Conservation (phyloP, 2,888 invertebrate species). For the Temnothorax rugatulus region DNA sequence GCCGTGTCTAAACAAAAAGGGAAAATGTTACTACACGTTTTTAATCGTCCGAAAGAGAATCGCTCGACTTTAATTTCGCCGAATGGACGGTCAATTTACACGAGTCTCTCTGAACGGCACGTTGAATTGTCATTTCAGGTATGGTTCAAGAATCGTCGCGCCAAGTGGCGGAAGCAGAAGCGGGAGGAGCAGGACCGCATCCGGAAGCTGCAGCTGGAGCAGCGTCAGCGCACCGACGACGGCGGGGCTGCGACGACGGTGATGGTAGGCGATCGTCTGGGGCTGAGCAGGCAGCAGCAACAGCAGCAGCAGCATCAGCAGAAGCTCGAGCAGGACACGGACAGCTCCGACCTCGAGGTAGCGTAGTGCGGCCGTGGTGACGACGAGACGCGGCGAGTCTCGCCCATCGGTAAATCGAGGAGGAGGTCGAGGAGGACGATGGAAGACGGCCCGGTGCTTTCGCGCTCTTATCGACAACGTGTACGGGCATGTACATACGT, state of each 20-base stretch:
- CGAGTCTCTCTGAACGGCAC: background rate
- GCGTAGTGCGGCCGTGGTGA: slow-evolving; percentile 87
- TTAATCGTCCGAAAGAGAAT: background rate
- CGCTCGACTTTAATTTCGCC: background rate
- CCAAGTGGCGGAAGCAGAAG: slow-evolving; percentile 98
- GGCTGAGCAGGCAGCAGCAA: slow-evolving; percentile 77
- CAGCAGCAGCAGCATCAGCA: slow-evolving; percentile 61
- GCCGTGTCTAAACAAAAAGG: no score
- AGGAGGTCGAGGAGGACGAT: background rate
- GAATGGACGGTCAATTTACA: background rate
- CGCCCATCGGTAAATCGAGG: slow-evolving; percentile 9
- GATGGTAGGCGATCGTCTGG: slow-evolving; percentile 79
- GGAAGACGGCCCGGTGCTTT: slow-evolving; percentile 13
- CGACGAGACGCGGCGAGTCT: slow-evolving; percentile 16
- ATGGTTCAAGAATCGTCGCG: slow-evolving; percentile 98
- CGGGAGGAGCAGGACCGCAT: slow-evolving; percentile 94
- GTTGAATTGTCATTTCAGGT: slow-evolving; percentile 89
- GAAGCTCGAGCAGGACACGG: slow-evolving; percentile 84
- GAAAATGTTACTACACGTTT: background rate
- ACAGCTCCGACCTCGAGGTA: slow-evolving; percentile 94
- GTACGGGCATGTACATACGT: slow-evolving; percentile 67
- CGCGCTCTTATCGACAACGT: slow-evolving; percentile 30
- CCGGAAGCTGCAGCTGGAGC: slow-evolving; percentile 94
- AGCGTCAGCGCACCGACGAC: slow-evolving; percentile 85
- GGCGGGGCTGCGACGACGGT: slow-evolving; percentile 80